Conservation (phyloP, 2,888 invertebrate species). For the Therioaphis trifolii region DNA sequence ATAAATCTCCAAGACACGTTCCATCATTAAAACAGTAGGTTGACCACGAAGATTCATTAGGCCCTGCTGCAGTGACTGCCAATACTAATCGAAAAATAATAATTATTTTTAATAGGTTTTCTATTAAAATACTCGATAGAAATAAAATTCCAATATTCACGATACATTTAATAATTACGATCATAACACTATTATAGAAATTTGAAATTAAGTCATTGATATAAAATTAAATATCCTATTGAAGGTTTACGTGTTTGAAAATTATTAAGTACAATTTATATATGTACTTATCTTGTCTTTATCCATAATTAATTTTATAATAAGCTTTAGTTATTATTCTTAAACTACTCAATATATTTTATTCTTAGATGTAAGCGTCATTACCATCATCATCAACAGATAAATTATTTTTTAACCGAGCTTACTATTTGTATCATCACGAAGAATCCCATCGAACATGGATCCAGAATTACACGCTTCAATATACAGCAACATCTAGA, state of each 20-base stretch:
- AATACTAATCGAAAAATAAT: conserved; percentile 69
- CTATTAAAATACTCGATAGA: not conserved
- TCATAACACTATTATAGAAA: too few relatives aligned
- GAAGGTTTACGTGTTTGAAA: too few relatives aligned
- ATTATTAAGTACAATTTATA: too few relatives aligned
- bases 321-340: too few relatives aligned
- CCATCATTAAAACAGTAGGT: conserved; percentile 70
- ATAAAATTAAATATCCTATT: too few relatives aligned
- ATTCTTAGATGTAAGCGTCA: too few relatives aligned
- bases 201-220: too few relatives aligned
- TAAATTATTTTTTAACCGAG: conserved; percentile 47
- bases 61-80: conserved; percentile 74
- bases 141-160: not conserved
- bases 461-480: conserved; percentile 76
- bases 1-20: conserved; percentile 72
- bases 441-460: conserved; percentile 72
- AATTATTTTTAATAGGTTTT: not conserved
- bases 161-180: not conserved
- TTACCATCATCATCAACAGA: not conserved
- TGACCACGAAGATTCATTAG: conserved; percentile 73
- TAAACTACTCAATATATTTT: too few relatives aligned
- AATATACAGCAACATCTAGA: conserved; percentile 73
- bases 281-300: too few relatives aligned
- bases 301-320: too few relatives aligned
- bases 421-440: conserved; percentile 71